Percentiles rank a stretch among this genome's conserved stretches.
Evolutionary conservation across 2,797 vertebrate genomes (phyloP).

Genomic region (Mus minutoides): DNA sequence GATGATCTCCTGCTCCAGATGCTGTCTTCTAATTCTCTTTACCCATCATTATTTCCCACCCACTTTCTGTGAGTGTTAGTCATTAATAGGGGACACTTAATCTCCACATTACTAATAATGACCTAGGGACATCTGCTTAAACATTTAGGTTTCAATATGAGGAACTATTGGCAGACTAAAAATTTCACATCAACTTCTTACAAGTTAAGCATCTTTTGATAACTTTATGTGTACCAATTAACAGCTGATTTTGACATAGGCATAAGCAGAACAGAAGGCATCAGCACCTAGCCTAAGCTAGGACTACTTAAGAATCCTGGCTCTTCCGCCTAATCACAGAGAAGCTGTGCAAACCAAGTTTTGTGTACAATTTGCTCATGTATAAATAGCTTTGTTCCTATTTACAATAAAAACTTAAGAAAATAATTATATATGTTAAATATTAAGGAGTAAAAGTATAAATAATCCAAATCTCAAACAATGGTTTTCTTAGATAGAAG

Average conservation of each 20-base stretch:
- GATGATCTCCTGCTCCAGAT: constrained; percentile 81
- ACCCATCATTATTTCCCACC: constrained; percentile 58
- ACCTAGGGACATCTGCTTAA: constrained; percentile 37
- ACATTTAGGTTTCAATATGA: constrained; percentile 23
- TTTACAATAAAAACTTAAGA: constrained; percentile 22
- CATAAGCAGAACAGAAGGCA: not conserved
- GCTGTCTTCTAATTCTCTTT: constrained; percentile 70
- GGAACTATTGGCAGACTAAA: not conserved
- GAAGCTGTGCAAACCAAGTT: not conserved
- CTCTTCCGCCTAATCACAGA: not conserved
- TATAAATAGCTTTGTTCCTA: constrained; percentile 11
- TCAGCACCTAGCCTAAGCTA: not conserved
- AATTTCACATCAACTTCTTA: not conserved
- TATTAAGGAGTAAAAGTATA: constrained; percentile 36
- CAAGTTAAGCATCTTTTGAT: constrained; percentile 17
- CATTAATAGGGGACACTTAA: constrained; percentile 48
- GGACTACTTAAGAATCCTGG: not conserved
- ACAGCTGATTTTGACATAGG: not conserved
- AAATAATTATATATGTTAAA: constrained; percentile 9
- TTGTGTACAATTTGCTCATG: not conserved
- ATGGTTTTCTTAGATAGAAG: constrained; percentile 33
- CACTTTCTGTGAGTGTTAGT: constrained; percentile 77
- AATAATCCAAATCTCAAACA: not conserved
- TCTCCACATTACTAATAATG: constrained; percentile 17
- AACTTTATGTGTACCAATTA: not conserved